Evolutionary conservation across 2,797 vertebrate species (phyloP), one percentile per base, ranked within the genome.

Genomic region (Microhierax caerulescens): DNA sequence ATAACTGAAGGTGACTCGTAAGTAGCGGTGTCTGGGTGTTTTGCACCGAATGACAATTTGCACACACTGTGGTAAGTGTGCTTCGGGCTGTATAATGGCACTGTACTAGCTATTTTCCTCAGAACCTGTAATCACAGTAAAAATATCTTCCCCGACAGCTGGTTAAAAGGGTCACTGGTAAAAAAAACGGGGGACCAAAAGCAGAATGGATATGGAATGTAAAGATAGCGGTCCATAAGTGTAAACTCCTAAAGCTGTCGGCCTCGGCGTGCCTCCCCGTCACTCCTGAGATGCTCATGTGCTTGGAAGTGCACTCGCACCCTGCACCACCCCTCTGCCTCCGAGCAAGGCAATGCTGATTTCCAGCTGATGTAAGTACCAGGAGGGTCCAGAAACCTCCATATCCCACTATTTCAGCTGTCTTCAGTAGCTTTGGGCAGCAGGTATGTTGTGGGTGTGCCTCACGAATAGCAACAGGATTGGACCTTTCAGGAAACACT

Each of bases 151-250:
- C 16, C 41, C 78, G 73, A 25, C 30, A 47, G 69, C 51, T 82
- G 41, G 10, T 81, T 89, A 39, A 69, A 90, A 67, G 7, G 24
- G 56, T 41, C 13, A 13, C 28, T 59, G 5, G 21, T 54, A 20
- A 56, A 84, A 82, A 82, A 80, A 81, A 56, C 4, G 24, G 7
- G 18, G 3, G 6, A 7, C 11, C 8, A 69, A 67, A 67, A 56
- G 27, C 51, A 34, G 59, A 47, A 60, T 72, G 50, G 18, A 5
- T 68, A 13, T 15, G 21, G n/a, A 69, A 82, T 4, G 47, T 34
- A 64, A 32, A 41, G 53, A 7, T 1, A 1, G 16, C 0, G 0
- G 30, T 57, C 28, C 10, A 20, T 45, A 22, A 15, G 1, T 86
- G 43, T 0, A 34, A 69, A 28, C 39, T 57, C 21, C 11, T 41